Evolutionary conservation across 2,113 vertebrate species (phyloP).

Genomic region (Triplophysa rosa): DNA sequence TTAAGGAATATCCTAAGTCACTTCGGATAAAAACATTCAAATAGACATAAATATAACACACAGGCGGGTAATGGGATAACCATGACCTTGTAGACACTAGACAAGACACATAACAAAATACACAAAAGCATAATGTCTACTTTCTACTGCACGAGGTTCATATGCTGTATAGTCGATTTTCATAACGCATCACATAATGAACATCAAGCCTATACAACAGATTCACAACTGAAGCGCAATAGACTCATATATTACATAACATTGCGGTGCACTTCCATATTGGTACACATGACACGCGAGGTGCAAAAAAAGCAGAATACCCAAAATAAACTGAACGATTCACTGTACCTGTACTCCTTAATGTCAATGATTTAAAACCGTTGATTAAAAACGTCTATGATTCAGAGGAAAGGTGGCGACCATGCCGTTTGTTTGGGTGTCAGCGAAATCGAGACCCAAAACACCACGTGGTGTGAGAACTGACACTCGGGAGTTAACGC

Average conservation of each 20-base stretch:
- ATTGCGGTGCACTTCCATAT: constrained; percentile 11
- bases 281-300: neutral
- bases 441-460: constrained; percentile 7
- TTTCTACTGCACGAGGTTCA: neutral
- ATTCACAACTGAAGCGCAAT: neutral
- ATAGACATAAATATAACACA: neutral
- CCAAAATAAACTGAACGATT: neutral
- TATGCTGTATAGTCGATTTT: too few relatives aligned
- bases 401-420: neutral
- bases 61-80: neutral
- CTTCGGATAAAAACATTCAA: too few relatives aligned
- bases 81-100: constrained; percentile 26
- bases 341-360: neutral
- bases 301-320: neutral
- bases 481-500: neutral
- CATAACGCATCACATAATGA: too few relatives aligned
- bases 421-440: neutral
- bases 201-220: neutral
- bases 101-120: neutral
- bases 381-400: neutral
- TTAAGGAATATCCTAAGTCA: too few relatives aligned
- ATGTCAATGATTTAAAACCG: neutral
- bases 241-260: constrained; percentile 12
- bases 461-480: constrained; percentile 29
- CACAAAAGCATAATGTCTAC: neutral